A percentile compares a stretch with the other conserved stretches of the same genome.
Conservation (phyloP, 2,888 invertebrate genomes). For the Caenorhabditis macrosperma region DNA sequence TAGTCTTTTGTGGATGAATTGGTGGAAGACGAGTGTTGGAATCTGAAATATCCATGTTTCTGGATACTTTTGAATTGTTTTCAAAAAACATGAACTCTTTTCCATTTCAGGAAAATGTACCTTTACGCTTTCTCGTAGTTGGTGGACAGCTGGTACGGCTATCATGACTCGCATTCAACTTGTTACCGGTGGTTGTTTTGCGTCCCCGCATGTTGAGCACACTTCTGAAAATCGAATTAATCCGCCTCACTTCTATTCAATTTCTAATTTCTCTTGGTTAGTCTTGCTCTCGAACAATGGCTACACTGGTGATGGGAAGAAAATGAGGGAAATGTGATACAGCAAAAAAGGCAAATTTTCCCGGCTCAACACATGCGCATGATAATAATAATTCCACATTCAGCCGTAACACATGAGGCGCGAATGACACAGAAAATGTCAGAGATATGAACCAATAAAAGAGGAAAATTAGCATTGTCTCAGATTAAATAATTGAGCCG, state of each 20-base stretch:
- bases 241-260: not conserved
- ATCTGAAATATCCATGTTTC: too few relatives aligned
- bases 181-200: conserved; percentile 56
- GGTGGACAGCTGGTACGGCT: conserved; percentile 65
- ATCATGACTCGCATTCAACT: conserved; percentile 48
- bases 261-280: not conserved
- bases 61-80: too few relatives aligned
- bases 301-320: conserved; percentile 27
- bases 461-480: not conserved
- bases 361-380: conserved; percentile 42
- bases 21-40: conserved; percentile 68
- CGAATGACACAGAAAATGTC: conserved; percentile 17
- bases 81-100: not conserved
- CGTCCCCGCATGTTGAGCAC: conserved; percentile 64
- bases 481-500: conserved; percentile 12
- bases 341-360: conserved; percentile 4
- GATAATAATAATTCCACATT: conserved; percentile 16
- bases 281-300: conserved; percentile 21
- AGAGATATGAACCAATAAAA: not conserved
- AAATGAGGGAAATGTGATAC: conserved; percentile 13
- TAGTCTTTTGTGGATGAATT: conserved; percentile 45
- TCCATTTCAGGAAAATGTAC: conserved; percentile 5
- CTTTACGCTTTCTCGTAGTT: conserved; percentile 61
- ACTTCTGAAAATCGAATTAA: conserved; percentile 53
- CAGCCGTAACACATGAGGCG: conserved; percentile 37